Percentiles rank a stretch among this genome's conserved stretches.
Conservation (phyloP, 2,797 vertebrate species). For the Bradypodion pumilum region DNA sequence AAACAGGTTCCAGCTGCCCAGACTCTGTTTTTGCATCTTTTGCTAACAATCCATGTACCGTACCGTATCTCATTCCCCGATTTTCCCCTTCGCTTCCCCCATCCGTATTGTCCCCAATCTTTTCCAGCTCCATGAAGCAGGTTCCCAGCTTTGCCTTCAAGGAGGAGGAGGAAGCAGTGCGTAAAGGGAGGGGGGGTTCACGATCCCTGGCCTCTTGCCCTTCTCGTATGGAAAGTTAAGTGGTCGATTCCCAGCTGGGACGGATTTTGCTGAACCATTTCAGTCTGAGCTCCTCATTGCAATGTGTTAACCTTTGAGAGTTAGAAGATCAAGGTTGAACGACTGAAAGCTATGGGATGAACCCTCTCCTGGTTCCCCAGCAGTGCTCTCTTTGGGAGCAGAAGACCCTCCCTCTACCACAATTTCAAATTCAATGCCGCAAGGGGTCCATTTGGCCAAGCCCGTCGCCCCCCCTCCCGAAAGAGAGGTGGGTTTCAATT, state of each 20-base stretch:
- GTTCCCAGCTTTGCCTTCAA: background rate
- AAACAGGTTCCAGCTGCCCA: too few relatives aligned
- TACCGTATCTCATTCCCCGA: too few relatives aligned
- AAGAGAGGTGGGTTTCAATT: too few relatives aligned
- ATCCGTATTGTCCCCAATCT: background rate
- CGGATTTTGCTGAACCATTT: background rate
- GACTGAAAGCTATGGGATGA: background rate
- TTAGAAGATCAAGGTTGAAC: background rate
- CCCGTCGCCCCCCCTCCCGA: too few relatives aligned
- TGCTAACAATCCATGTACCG: too few relatives aligned
- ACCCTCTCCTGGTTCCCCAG: too few relatives aligned
- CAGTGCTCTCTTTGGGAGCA: background rate
- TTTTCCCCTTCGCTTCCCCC: background rate
- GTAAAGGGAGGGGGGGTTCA: background rate
- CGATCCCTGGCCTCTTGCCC: background rate
- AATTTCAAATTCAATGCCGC: background rate
- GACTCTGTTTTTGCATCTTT: too few relatives aligned
- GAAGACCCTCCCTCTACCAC: background rate
- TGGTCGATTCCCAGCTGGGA: background rate
- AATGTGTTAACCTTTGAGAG: accelerated
- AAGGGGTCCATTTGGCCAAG: background rate
- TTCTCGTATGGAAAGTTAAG: background rate
- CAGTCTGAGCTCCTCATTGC: background rate
- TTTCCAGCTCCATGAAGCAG: too few relatives aligned
- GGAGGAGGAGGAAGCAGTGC: background rate